phyloP scores from a whole-genome alignment of 1,140 invertebrate genomes.

The Halyomorpha halys region DNA sequence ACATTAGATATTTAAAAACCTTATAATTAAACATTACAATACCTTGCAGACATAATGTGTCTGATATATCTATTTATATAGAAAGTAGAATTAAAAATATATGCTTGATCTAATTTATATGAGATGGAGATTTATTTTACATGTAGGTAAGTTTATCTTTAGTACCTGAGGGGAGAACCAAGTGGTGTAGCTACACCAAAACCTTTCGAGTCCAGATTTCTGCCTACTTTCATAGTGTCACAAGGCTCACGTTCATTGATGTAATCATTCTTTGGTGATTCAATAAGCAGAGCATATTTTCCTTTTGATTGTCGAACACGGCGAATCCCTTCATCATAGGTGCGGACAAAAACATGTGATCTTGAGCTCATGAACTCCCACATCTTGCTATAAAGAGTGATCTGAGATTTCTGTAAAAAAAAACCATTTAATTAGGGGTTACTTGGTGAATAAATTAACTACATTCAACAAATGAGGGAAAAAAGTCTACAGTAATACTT shows the following conservation, averaged over 20 bases:
- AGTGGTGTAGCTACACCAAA: conserved; percentile 88
- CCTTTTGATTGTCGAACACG: conserved; percentile 71
- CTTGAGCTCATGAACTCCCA: conserved; percentile 88
- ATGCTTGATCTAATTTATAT: no score
- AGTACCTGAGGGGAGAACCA: conserved; percentile 69
- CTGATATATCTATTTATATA: no score
- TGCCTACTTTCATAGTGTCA: conserved; percentile 90
- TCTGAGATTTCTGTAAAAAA: conserved; percentile 67
- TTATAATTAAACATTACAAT: no score
- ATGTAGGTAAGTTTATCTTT: no score
- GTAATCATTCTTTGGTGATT: conserved; percentile 91
- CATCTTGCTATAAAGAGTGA: conserved; percentile 84
- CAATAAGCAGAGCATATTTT: conserved; percentile 89
- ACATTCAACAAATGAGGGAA: no score
- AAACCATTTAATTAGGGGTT: no score
- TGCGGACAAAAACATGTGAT: conserved; percentile 69
- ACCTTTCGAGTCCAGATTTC: conserved; percentile 84
- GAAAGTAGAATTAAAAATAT: no score
- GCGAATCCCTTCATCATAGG: conserved; percentile 75
- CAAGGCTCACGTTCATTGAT: conserved; percentile 86
- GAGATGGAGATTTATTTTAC: no score
- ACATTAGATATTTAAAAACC: no score
- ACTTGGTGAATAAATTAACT: no score
- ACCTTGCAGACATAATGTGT: no score
- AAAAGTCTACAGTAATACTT: no score